These are phyloP conservation scores for Martes martes DNA, from an alignment of 2,113 vertebrate species.

Conservation along the genomic window DNA sequence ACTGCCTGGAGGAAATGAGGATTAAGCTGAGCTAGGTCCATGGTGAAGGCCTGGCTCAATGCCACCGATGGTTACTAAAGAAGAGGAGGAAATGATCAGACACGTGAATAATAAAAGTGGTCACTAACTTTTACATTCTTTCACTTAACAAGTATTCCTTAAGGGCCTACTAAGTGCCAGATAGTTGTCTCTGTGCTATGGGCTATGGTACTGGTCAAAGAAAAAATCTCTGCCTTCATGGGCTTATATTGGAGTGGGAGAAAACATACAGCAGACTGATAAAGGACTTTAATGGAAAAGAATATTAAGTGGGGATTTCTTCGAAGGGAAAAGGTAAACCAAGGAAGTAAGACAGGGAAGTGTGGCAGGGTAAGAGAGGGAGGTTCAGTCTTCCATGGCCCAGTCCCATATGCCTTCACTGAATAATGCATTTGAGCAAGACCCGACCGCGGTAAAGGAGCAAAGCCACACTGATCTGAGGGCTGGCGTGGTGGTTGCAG, in stretches of 20 bases:
- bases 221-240: background rate
- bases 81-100: background rate
- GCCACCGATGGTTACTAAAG: background rate
- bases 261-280: background rate
- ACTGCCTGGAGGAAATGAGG: background rate
- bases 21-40: background rate
- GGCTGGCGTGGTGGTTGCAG: rapidly evolving
- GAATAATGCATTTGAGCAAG: background rate
- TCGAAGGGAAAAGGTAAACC: background rate
- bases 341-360: background rate
- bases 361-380: background rate
- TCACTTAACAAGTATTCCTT: background rate
- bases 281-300: background rate
- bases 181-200: background rate
- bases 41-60: background rate
- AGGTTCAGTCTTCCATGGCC: background rate
- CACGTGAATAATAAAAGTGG: background rate
- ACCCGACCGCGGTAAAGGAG: background rate
- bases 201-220: background rate
- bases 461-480: background rate
- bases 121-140: background rate
- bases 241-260: background rate
- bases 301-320: background rate
- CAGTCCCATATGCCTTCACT: background rate
- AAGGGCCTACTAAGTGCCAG: background rate